Conservation (phyloP, 2,113 vertebrate genomes). For the Dasyprocta punctata region DNA sequence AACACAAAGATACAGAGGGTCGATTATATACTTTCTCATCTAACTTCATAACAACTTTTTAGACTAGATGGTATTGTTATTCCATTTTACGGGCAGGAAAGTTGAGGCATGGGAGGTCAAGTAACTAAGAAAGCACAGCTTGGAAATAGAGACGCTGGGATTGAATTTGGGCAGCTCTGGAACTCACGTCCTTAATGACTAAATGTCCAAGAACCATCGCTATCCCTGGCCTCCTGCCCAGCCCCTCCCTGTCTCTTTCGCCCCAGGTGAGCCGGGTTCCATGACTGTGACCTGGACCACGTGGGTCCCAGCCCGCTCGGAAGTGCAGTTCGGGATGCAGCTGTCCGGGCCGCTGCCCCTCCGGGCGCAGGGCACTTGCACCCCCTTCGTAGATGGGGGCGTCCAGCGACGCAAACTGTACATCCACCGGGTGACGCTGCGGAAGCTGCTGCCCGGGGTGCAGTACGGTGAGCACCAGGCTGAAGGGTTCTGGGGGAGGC, state of each 20-base stretch:
- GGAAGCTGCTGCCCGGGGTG: slow-evolving; percentile 84
- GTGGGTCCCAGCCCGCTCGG: slow-evolving; percentile 84
- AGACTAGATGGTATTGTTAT: neutral
- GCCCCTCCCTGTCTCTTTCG: neutral
- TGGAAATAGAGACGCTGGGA: neutral
- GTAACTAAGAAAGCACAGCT: neutral
- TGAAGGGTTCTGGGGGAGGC: neutral
- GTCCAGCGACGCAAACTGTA: slow-evolving; percentile 85
- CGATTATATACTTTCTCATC: neutral
- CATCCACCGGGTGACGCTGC: slow-evolving; percentile 90
- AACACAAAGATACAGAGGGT: neutral
- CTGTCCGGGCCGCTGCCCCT: slow-evolving; percentile 82
- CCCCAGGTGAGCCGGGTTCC: slow-evolving; percentile 82
- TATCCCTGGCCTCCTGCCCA: neutral
- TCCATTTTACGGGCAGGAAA: neutral
- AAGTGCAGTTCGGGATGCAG: slow-evolving; percentile 87
- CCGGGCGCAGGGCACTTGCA: slow-evolving; percentile 80
- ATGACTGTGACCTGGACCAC: slow-evolving; percentile 94
- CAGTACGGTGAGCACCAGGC: slow-evolving; percentile 85
- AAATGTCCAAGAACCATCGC: neutral
- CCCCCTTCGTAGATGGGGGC: slow-evolving; percentile 90
- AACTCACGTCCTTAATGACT: neutral
- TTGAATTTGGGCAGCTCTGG: neutral
- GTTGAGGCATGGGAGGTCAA: neutral
- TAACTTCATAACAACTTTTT: neutral